Evolutionary conservation across 1,140 invertebrate species (phyloP).

Genomic region (Probaryconus sp.): DNA sequence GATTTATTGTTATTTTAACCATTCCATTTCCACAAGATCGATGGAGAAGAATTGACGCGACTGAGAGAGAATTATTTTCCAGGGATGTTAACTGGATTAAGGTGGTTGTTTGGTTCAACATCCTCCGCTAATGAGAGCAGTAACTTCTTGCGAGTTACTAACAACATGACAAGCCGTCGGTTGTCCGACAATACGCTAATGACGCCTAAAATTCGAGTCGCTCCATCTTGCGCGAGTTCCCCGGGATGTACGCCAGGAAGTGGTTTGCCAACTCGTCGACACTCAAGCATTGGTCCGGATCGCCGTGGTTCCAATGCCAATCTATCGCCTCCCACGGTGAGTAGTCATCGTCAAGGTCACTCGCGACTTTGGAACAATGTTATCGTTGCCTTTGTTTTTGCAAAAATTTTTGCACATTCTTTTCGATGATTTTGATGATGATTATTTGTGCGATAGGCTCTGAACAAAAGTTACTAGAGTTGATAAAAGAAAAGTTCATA

Average conservation of each 20-base stretch:
- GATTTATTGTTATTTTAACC: no score
- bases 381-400: no score
- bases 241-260: conserved; percentile 89
- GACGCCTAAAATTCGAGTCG: conserved; percentile 91
- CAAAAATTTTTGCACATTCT: no score
- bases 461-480: no score
- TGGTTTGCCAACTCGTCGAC: conserved; percentile 88
- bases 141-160: conserved; percentile 91
- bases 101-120: conserved; percentile 85
- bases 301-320: conserved; percentile 90
- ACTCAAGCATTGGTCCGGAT: conserved; percentile 93
- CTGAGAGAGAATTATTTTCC: conserved; percentile 31
- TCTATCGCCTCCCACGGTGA: conserved; percentile 91
- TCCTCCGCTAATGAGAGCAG: conserved; percentile 87
- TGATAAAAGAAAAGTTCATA: no score
- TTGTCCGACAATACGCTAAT: conserved; percentile 94
- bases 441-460: no score
- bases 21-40: no score
- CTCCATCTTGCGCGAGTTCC: conserved; percentile 90
- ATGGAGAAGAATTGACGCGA: no score
- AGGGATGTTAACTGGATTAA: conserved; percentile 79
- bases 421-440: no score
- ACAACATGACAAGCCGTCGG: conserved; percentile 88
- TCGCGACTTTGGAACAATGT: no score
- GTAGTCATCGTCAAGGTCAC: no score